phyloP scores from a whole-genome alignment of 2,888 invertebrate genomes.

The Andrena fulva region DNA sequence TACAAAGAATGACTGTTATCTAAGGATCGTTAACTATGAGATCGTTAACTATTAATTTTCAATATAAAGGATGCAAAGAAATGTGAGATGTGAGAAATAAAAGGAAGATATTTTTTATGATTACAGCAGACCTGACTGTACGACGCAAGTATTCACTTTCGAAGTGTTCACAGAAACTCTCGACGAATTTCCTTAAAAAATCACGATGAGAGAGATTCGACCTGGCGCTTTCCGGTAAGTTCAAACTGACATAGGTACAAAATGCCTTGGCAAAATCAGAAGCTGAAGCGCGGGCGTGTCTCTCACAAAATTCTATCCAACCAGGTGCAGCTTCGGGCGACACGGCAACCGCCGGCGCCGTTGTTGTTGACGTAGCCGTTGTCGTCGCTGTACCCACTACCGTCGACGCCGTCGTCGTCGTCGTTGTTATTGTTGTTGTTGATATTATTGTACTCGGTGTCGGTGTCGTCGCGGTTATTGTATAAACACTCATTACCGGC shows the following conservation, averaged over 20 bases:
- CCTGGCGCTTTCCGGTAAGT: conserved; percentile 89
- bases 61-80: conserved; percentile 2
- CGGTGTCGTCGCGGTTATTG: conserved; percentile 58
- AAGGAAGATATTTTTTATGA: neutral
- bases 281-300: conserved; percentile 93
- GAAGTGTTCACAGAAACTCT: conserved; percentile 94
- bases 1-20: neutral
- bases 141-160: conserved; percentile 90
- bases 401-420: conserved; percentile 46
- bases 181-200: conserved; percentile 93
- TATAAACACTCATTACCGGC: conserved; percentile 75
- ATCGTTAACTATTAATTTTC: neutral
- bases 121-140: conserved; percentile 79
- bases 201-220: conserved; percentile 91
- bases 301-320: conserved; percentile 95
- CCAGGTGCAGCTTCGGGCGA: conserved; percentile 88
- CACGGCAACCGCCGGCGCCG: conserved; percentile 75
- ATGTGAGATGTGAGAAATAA: neutral
- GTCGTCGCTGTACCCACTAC: conserved; percentile 51
- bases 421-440: conserved; percentile 31
- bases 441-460: conserved; percentile 32
- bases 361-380: conserved; percentile 64
- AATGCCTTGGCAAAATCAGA: conserved; percentile 96
- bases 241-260: conserved; percentile 91
- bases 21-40: neutral